A percentile compares a stretch with the other conserved stretches of the same genome.
Evolutionary conservation across 2,797 vertebrate genomes (phyloP).

Genomic region (Cirrhinus molitorella): DNA sequence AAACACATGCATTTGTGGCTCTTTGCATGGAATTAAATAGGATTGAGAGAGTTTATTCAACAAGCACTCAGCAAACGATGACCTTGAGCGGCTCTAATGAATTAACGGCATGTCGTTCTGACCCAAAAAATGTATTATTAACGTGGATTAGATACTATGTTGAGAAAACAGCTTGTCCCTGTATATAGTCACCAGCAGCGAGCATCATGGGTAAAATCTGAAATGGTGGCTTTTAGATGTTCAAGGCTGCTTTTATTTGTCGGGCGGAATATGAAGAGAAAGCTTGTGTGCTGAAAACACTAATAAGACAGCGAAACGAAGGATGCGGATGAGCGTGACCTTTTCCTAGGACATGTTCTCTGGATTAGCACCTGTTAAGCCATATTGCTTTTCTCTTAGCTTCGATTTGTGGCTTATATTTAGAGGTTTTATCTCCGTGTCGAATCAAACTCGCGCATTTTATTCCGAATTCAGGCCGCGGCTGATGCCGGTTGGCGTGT

Average conservation of each 20-base stretch:
- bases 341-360: conserved; percentile 12
- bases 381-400: conserved; percentile 17
- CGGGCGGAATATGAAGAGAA: not conserved
- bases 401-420: not conserved
- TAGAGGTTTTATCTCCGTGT: conserved; percentile 4
- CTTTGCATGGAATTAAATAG: not conserved
- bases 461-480: conserved; percentile 2
- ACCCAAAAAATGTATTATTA: not conserved
- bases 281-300: not conserved
- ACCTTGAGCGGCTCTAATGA: conserved; percentile 9
- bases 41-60: not conserved
- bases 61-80: not conserved
- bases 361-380: conserved; percentile 30
- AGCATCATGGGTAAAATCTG: conserved; percentile 20
- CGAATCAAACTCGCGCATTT: conserved; percentile 2
- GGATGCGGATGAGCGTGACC: not conserved
- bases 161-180: not conserved
- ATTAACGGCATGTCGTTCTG: not conserved
- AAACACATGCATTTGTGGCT: not conserved
- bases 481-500: not conserved
- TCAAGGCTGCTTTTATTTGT: conserved; percentile 23
- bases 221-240: conserved; percentile 29
- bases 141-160: not conserved
- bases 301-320: not conserved
- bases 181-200: not conserved